These are phyloP conservation scores for Malacosoma neustria DNA, from an alignment of 2,888 invertebrate genomes.

Conservation along the genomic window DNA sequence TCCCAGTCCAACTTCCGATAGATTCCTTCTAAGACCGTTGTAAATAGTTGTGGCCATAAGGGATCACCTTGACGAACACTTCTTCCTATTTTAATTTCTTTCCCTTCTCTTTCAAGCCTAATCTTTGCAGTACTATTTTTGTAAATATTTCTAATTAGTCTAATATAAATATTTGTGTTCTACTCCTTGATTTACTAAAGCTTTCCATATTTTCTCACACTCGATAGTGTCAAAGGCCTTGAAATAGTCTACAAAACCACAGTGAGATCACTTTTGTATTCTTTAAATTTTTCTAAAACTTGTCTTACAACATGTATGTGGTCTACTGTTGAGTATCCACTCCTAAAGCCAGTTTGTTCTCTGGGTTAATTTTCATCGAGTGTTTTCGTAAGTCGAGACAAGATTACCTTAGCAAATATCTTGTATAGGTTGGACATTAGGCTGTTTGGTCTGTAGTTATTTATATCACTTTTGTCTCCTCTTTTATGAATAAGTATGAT, in stretches of 20 bases:
- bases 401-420: constrained; percentile 12
- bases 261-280: constrained; percentile 1
- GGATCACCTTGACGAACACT: not conserved
- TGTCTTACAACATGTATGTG: constrained; percentile 14
- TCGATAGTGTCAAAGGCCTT: no score
- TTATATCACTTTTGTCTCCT: constrained; percentile 13
- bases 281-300: constrained; percentile 3
- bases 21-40: not conserved
- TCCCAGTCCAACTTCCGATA: not conserved
- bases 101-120: not conserved
- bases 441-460: constrained; percentile 15
- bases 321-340: constrained; percentile 12
- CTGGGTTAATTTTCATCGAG: constrained; percentile 8
- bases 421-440: constrained; percentile 9
- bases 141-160: not conserved
- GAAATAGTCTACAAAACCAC: no score
- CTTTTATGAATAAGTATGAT: constrained; percentile 19
- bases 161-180: not conserved
- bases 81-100: not conserved
- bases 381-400: constrained; percentile 6
- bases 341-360: constrained; percentile 14
- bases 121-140: not conserved
- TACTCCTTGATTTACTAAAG: constrained; percentile 1
- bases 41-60: not conserved
- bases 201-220: not conserved